Evolutionary conservation across 2,888 invertebrate genomes (phyloP).

Genomic region (Lissocephala sabroskyi): DNA sequence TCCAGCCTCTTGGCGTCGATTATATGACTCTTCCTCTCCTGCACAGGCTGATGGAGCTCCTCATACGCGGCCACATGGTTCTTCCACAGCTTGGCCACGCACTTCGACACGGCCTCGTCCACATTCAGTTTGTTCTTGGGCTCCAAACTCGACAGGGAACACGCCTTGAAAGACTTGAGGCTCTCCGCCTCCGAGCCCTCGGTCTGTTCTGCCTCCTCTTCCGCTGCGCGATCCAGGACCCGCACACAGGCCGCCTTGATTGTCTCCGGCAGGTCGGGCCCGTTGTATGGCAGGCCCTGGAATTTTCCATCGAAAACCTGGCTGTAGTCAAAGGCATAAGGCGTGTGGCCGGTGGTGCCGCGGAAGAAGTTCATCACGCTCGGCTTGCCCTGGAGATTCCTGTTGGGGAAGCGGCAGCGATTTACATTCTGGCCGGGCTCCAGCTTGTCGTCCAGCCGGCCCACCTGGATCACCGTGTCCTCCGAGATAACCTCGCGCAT

Average conservation of each 20-base stretch:
- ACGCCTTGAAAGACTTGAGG: not conserved
- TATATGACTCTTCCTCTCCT: not conserved
- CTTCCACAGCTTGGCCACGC: not conserved
- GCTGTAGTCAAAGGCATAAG: not conserved
- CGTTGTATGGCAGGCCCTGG: no score
- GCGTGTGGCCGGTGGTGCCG: not conserved
- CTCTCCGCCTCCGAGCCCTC: no score
- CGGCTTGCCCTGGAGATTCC: no score
- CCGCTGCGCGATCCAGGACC: no score
- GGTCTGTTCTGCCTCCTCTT: no score
- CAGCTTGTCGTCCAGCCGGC: no score
- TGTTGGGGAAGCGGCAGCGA: no score
- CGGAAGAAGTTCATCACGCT: not conserved
- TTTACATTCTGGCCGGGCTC: no score
- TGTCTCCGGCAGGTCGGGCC: not conserved
- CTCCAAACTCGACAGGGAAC: not conserved
- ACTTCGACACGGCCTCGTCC: not conserved
- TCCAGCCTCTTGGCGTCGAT: not conserved
- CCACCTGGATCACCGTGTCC: no score
- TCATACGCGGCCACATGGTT: not conserved
- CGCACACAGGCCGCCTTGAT: not conserved
- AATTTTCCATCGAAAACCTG: not conserved
- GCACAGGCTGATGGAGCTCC: no score
- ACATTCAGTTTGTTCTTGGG: not conserved
- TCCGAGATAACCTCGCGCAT: no score